Percentiles rank a stretch among this genome's conserved stretches.
These are phyloP conservation scores for Epistrophella euchroma DNA, from an alignment of 2,888 invertebrate species.

Conservation along the genomic window DNA sequence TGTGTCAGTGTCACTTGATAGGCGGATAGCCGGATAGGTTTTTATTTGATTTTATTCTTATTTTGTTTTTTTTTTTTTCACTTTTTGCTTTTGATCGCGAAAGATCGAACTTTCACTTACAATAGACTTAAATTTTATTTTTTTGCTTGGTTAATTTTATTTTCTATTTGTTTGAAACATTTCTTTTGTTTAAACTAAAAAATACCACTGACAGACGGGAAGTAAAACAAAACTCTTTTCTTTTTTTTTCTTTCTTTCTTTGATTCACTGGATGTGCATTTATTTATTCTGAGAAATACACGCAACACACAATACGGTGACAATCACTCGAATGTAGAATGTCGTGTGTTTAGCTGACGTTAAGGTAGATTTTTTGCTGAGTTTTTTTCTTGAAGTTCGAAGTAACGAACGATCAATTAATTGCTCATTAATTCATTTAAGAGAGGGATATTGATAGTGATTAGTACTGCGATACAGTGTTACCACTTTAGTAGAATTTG, in stretches of 20 bases:
- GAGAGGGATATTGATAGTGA: background rate
- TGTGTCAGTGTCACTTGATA: constrained; percentile 56
- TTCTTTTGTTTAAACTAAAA: constrained; percentile 19
- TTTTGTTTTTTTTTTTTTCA: background rate
- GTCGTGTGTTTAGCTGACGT: constrained; percentile 50
- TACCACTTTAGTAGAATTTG: background rate
- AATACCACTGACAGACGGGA: constrained; percentile 13
- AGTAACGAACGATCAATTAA: constrained; percentile 12
- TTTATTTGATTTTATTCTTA: background rate
- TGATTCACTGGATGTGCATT: constrained; percentile 9
- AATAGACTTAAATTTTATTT: background rate
- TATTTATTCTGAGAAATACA: constrained; percentile 6
- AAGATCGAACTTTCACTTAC: constrained; percentile 62
- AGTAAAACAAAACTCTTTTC: background rate
- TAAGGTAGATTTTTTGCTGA: constrained; percentile 34
- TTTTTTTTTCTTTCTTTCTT: background rate
- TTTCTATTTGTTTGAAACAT: background rate
- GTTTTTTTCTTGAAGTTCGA: constrained; percentile 24
- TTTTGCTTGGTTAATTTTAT: background rate
- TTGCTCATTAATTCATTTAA: background rate
- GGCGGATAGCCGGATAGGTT: constrained; percentile 24
- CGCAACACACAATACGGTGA: constrained; percentile 31
- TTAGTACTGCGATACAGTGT: background rate
- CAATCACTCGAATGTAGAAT: constrained; percentile 28
- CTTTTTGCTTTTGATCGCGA: constrained; percentile 7